Evolutionary conservation across 1,140 invertebrate species (phyloP), one percentile per base, ranked within the genome.

Genomic region (Aphidius ervi): DNA sequence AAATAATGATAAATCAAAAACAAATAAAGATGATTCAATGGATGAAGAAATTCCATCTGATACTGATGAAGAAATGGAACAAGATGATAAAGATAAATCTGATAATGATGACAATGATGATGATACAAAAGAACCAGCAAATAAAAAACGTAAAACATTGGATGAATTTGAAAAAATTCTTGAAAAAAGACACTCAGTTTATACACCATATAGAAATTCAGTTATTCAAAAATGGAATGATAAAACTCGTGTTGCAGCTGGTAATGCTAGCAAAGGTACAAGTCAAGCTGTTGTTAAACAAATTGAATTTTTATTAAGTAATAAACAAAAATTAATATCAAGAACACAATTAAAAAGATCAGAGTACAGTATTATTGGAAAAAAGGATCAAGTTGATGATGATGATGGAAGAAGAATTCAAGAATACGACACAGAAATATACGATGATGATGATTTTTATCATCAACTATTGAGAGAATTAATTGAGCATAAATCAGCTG

Each of bases 371-470:
- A 86, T 92, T 54, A 67, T 93, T 37, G 91, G 92, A 3, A 83
- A 85, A 68, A 66, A 76, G 39, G 49, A 66, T 10, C 31, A 49
- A 6, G 31, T 62, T 10, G 46, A 61, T 61, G 67, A 74, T 42
- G 71, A 75, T 20, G 74, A 78, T 43, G 73, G 76, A 20, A 78
- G 79, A 68, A 76, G 79, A 31, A 66, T 76, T 43, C 84, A 88
- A 69, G 86, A 89, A 65, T 86, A 87, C 65, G 88, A 94, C 76
- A 61, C 78, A 0, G 92, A 99, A 81, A 92, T 97, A 71, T 99
- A 93, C 81, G 95, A 98, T 75, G 96, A 99, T 75, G 90, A 90
- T 75, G 96, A 99, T 76, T 99, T 98, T 74, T 98, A 98, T 81
- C 94, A 97, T 77, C 91, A 95, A 70, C 75, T 97, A 23, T 77